These are phyloP conservation scores for Aphaenogaster floridana DNA, from an alignment of 1,140 invertebrate species.

Conservation along the genomic window DNA sequence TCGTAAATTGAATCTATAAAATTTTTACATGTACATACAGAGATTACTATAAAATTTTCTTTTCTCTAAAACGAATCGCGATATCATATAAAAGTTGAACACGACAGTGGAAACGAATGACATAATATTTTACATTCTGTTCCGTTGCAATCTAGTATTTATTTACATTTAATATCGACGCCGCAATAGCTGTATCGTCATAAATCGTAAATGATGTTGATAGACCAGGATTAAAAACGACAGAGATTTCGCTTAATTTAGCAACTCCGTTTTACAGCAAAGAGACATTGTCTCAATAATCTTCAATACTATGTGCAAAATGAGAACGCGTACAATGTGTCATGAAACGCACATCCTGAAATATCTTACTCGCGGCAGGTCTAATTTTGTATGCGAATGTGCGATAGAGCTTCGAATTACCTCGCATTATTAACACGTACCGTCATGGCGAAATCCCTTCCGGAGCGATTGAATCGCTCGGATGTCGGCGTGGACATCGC, in stretches of 20 bases:
- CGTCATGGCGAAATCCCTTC: constrained; percentile 21
- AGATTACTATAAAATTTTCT: not conserved
- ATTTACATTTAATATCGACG: not conserved
- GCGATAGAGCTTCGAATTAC: not conserved
- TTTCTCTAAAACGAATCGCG: not conserved
- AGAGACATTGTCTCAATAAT: not conserved
- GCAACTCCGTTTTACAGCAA: not conserved
- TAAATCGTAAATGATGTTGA: not conserved
- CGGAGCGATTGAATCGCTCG: constrained; percentile 54
- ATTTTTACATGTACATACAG: not conserved
- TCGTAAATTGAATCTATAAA: not conserved
- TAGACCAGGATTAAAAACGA: not conserved
- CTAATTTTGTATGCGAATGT: constrained; percentile 32
- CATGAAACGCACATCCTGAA: not conserved
- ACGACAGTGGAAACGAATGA: not conserved
- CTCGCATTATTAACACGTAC: constrained; percentile 45
- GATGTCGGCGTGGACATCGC: constrained; percentile 58
- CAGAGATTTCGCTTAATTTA: not conserved
- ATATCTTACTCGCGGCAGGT: not conserved
- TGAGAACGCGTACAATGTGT: not conserved
- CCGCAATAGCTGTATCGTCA: constrained; percentile 4
- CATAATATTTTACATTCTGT: constrained; percentile 3
- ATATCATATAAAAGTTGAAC: constrained; percentile 9
- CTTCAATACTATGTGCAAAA: not conserved
- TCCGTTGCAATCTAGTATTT: constrained; percentile 1